Base-by-base conservation (phyloP, 2,113 vertebrate species). In the Steatornis caripensis region DNA sequence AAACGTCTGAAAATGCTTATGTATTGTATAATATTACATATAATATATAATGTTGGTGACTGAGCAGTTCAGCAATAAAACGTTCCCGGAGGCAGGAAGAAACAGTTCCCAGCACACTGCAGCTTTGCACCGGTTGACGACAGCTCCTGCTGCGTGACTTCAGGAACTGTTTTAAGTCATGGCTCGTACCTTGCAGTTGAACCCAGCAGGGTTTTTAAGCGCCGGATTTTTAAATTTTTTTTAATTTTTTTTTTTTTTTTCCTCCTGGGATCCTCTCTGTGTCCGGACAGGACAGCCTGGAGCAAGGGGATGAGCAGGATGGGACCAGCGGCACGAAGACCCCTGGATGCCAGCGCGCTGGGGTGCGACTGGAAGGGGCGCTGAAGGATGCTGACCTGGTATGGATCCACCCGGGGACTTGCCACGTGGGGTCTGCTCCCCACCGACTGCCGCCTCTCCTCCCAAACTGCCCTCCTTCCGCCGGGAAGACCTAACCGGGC, bases 11-110 rank as follows among this genome's bases (percentile, higher is more conserved):
- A 93, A 71, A 90, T 0, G 12, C 83, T 74, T 93, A 49, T 36
- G 22, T 94, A n/a, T 85, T 92, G 72, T 94, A 77, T 88, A 39
- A 58, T 93, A 36, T 37, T 62, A 68, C 69, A 62, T 78, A 19
- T 78, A 45, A 70, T 43, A 54, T 87, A 71, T 53, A 34, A 9
- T 11, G 66, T 41, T 18, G 58, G 89, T 62, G 86, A 95, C 81
- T 58, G 93, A 94, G 60, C 45, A 57, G 30, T 82, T 77, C 89
- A 97, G 97, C 96, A 97, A 96, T 97, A 97, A 97, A 68, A 29
- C 1, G 1, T 75, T 91, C 57, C 10, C 1, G 22, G 92, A 91
- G 92, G 78, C 91, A 87, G 94, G 82, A 49, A 17, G 55, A 62
- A 92, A 70, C 91, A 70, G 84, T 76, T 94, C 77, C 81, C 5